Evolutionary conservation across 2,888 invertebrate species (phyloP).

Genomic region (Cryptops parisi): DNA sequence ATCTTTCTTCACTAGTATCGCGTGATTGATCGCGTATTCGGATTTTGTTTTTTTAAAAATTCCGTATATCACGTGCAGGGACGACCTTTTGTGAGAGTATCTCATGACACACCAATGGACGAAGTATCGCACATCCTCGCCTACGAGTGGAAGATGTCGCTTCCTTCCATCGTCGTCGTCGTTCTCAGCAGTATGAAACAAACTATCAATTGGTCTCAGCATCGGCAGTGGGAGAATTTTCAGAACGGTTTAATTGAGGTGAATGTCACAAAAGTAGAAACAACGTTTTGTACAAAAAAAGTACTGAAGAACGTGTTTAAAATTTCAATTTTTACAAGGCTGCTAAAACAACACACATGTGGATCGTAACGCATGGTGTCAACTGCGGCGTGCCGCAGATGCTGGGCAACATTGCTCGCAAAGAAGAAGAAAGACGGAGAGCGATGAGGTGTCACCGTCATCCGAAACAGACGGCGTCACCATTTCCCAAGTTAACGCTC

Average conservation of each 20-base stretch:
- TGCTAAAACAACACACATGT: slow-evolving; percentile 30
- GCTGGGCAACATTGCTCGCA: slow-evolving; percentile 29
- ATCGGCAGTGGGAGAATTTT: slow-evolving; percentile 20
- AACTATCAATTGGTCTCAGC: slow-evolving; percentile 18
- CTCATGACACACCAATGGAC: slow-evolving; percentile 20
- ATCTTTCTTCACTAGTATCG: too few species aligned
- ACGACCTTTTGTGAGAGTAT: slow-evolving; percentile 21
- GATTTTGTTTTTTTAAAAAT: too few species aligned
- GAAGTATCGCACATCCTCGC: slow-evolving; percentile 20
- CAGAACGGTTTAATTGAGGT: slow-evolving; percentile 21
- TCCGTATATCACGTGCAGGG: too few species aligned
- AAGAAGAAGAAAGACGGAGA: slow-evolving; percentile 25
- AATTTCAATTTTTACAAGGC: slow-evolving; percentile 22
- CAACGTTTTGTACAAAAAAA: not conserved
- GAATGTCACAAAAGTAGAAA: not conserved
- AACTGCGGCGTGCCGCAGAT: slow-evolving; percentile 28
- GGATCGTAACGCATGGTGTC: slow-evolving; percentile 30
- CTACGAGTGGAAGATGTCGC: slow-evolving; percentile 21
- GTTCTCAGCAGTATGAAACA: slow-evolving; percentile 21
- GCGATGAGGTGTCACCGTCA: slow-evolving; percentile 21
- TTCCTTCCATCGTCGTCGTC: slow-evolving; percentile 21
- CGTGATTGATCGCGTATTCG: too few species aligned
- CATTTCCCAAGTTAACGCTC: slow-evolving; percentile 22
- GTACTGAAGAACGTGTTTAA: not conserved
- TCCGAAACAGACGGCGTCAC: slow-evolving; percentile 16